Base-by-base conservation (phyloP, 37 sponge, comb jelly and placozoan species). In the Halisarca cf. caerulea region DNA sequence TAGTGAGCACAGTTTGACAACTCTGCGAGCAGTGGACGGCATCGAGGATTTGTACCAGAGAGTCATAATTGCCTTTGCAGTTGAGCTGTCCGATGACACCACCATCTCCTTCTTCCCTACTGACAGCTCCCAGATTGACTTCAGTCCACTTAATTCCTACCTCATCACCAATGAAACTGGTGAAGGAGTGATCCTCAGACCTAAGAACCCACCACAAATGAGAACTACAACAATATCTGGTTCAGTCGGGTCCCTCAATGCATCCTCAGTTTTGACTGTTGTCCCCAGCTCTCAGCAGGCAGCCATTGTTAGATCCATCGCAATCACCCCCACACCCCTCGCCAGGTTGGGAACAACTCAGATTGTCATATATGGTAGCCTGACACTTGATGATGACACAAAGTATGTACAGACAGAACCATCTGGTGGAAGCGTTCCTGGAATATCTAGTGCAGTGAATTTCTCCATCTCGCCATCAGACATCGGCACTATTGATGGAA, bases 391-490 rank as follows among this genome's bases (percentile, higher is more conserved):
- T 74, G 77, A 43, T 74, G 77, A 25, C 39, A 74, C 77, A 40
- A 17, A 44, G 45, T 74, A 74, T 43, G 25, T 7, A 36, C 42
- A 40, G 36, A 28, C 6, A 15, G 64, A 62, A 62, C 6, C 30
- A 20, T 47, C 51, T 11, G 11, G 11, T 11, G 28, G 32, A 34
- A 27, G 2, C 30, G 77, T 4, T 15, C 24, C 42, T 41, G 77
- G 77, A 25, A 20, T 74, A 18, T n/a, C 45, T 18, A 43, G 43
- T n/a, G 77, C 80, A 3, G 24, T 92, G 15, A 15, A 73, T 18
- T 86, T 89, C 53, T 34, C 81, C 0, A 24, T 89, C 3, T n/a
- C 27, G 20, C 93, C 93, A 38, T 7, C 71, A 17, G 59, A 32
- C 24, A 82, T 89, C 18, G 90, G 62, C 34, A 39, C 58, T 0